These are phyloP conservation scores for Epinotia brunnichana DNA, from an alignment of 2,888 invertebrate species.

Conservation along the genomic window DNA sequence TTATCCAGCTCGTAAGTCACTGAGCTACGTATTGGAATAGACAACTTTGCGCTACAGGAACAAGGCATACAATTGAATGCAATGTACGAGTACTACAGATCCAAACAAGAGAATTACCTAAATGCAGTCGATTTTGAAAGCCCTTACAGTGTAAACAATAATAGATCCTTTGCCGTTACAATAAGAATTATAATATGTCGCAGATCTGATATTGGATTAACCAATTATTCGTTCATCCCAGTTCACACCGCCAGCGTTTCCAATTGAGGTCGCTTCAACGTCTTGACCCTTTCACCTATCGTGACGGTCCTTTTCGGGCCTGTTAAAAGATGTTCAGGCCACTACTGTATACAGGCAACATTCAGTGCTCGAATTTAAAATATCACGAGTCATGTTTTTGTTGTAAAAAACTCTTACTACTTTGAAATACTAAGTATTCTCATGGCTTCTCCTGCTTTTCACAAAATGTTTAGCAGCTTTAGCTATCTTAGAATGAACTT, in stretches of 20 bases:
- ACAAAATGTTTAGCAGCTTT: too few relatives aligned
- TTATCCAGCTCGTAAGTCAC: not conserved
- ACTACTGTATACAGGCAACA: not conserved
- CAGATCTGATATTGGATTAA: not conserved
- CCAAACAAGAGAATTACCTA: not conserved
- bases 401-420: too few relatives aligned
- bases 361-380: too few relatives aligned
- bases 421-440: too few relatives aligned
- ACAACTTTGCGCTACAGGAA: not conserved
- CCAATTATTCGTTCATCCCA: conserved; percentile 33
- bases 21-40: not conserved
- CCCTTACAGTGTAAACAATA: not conserved
- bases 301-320: conserved; percentile 20
- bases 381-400: too few relatives aligned
- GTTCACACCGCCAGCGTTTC: conserved; percentile 24
- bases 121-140: conserved; percentile 2
- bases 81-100: not conserved
- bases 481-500: too few relatives aligned
- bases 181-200: not conserved
- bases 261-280: conserved; percentile 29
- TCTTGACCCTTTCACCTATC: conserved; percentile 24
- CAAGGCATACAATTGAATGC: not conserved
- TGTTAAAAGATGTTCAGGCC: not conserved
- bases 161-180: not conserved
- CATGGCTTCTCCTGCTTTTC: too few relatives aligned